Conservation (phyloP, 2,888 invertebrate genomes). For the Epinotia demarniana region DNA sequence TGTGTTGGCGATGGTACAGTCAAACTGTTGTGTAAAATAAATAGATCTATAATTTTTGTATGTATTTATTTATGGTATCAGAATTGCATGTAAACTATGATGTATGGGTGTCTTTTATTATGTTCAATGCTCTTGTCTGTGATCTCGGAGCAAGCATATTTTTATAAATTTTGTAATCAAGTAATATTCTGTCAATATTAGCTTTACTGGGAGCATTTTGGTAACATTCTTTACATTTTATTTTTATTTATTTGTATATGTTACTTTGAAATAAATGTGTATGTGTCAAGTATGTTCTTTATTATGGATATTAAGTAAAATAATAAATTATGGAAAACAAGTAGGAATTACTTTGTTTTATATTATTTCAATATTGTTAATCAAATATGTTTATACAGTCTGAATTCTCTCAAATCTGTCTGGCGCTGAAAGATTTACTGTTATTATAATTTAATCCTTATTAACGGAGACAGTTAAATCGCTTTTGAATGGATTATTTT, state of each 20-base stretch:
- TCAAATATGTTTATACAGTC: background rate
- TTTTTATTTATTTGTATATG: conserved; percentile 5
- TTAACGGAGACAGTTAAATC: background rate
- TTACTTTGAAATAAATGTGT: background rate
- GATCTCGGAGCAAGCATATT: background rate
- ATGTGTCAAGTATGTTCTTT: conserved; percentile 1
- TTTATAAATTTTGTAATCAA: background rate
- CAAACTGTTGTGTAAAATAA: conserved; percentile 4
- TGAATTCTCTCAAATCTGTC: background rate
- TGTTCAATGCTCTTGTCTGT: background rate
- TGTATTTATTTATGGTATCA: background rate
- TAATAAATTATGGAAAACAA: background rate
- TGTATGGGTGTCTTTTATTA: background rate
- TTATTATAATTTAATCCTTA: background rate
- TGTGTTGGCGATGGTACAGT: too few species aligned
- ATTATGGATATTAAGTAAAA: background rate
- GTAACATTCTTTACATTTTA: background rate
- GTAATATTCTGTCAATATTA: background rate
- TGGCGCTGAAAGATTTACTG: background rate
- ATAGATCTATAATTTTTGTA: background rate
- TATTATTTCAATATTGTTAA: conserved; percentile 1
- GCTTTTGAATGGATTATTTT: background rate
- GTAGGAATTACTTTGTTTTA: background rate
- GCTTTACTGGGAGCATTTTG: background rate
- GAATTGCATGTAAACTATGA: conserved; percentile 1